Evolutionary conservation across 1,140 invertebrate genomes (phyloP).

Genomic region (Pissodes strobi): DNA sequence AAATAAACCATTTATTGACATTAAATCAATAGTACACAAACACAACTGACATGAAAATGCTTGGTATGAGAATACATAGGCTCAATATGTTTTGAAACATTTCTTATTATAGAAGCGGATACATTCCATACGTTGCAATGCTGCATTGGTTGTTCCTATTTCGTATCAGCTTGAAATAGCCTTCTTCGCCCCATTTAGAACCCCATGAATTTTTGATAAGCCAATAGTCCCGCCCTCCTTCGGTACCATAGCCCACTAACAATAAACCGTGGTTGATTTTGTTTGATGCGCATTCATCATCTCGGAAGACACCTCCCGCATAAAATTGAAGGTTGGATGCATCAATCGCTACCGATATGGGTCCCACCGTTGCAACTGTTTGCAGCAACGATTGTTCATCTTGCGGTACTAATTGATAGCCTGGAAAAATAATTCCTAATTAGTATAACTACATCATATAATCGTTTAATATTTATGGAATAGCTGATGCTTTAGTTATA

Average conservation of each 20-base stretch:
- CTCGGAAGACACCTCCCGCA: slow-evolving; percentile 36
- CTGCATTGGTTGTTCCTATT: slow-evolving; percentile 89
- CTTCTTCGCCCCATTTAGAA: slow-evolving; percentile 78
- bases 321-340: slow-evolving; percentile 63
- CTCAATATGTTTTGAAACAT: too few species aligned
- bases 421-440: slow-evolving; percentile 5
- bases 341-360: slow-evolving; percentile 88
- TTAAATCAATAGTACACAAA: too few species aligned
- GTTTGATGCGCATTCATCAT: slow-evolving; percentile 50
- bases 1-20: too few species aligned
- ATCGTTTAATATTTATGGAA: too few species aligned
- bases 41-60: too few species aligned
- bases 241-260: slow-evolving; percentile 80
- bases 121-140: slow-evolving; percentile 63
- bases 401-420: slow-evolving; percentile 60
- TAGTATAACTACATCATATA: neutral
- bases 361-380: slow-evolving; percentile 87
- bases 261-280: slow-evolving; percentile 87
- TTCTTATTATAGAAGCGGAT: slow-evolving; percentile 55
- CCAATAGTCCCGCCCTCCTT: slow-evolving; percentile 73
- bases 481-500: too few species aligned
- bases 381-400: slow-evolving; percentile 69
- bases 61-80: too few species aligned
- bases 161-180: slow-evolving; percentile 88
- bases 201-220: slow-evolving; percentile 88